Evolutionary conservation across 2,888 invertebrate genomes (phyloP), one percentile per base, ranked within the genome.

Genomic region (Drosophila mettleri): DNA sequence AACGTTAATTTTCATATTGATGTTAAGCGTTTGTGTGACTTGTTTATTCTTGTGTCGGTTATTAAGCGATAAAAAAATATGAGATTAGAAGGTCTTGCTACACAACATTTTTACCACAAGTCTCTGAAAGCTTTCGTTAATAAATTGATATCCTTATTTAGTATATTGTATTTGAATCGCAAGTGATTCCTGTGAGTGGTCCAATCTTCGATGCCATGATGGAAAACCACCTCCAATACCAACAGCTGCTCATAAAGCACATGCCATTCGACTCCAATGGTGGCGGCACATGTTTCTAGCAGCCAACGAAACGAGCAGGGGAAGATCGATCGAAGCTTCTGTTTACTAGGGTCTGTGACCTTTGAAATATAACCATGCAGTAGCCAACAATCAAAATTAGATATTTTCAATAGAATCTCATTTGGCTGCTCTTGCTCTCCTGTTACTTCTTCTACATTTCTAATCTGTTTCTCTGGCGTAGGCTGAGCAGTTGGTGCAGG

Each of bases 311-410:
- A 92, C 16, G 84, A 91, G 36, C 78, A 65, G 8, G 92, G 90
- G 12, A 92, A 88, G 43, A 84, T 77, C 7, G 74, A 64, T 24
- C 88, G 80, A 3, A 91, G 22, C 29, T 88, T 72, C 0, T 68
- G 66, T 20, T 82, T 84, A 43, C 89, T 80, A 0, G 53, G n/a
- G 10, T 73, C 74, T 3, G 20, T 72, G 0, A 90, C 48, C 2
- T 33, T 63, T 1, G 14, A 3, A 8, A 75, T 24, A 24, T 72
- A 65, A 0, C 91, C 92, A 41, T 90, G 74, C 1, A 92, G 55
- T n/a, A 89, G 73, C 92, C 92, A 92, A 63, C 86, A 90, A 71
- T 92, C 92, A 61, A 91, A 89, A 61, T 90, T 91, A 3, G 92
- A 91, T 9, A 89, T 80, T 31, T 81, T 72, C 22, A 92, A 72